Percentiles rank a stretch among this genome's conserved stretches.
phyloP scores from a whole-genome alignment of 1,140 invertebrate species.

The Triops longicaudatus region DNA sequence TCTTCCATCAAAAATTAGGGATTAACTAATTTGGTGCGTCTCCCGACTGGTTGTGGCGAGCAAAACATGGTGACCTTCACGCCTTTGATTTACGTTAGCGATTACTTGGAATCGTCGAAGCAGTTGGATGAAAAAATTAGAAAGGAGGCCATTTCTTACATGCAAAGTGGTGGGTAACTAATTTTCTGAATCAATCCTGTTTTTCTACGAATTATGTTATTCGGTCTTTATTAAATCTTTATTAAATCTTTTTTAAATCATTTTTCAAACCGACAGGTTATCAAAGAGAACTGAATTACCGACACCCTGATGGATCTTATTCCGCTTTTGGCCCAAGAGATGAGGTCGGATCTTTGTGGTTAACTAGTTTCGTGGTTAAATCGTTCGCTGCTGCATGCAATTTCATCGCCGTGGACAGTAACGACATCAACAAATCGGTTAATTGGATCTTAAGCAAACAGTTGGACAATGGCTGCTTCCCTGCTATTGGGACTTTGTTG shows the following conservation, averaged over 20 bases:
- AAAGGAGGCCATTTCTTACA: slow-evolving; percentile 50
- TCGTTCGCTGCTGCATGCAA: slow-evolving; percentile 56
- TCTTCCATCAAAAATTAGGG: slow-evolving; percentile 13
- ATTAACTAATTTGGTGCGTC: slow-evolving; percentile 47
- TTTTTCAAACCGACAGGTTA: slow-evolving; percentile 50
- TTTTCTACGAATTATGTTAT: no score
- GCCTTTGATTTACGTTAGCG: slow-evolving; percentile 61
- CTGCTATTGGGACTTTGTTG: slow-evolving; percentile 35
- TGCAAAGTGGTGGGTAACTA: slow-evolving; percentile 58
- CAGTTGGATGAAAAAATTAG: slow-evolving; percentile 37
- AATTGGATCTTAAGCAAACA: slow-evolving; percentile 44
- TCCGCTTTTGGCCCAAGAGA: slow-evolving; percentile 64
- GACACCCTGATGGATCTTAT: slow-evolving; percentile 65
- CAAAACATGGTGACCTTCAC: slow-evolving; percentile 75
- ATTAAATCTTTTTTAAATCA: no score
- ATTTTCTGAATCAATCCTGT: no score
- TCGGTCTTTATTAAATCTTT: no score
- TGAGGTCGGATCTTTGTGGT: slow-evolving; percentile 60
- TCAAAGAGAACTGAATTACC: slow-evolving; percentile 63
- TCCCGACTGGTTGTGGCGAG: slow-evolving; percentile 67
- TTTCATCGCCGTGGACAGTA: slow-evolving; percentile 55
- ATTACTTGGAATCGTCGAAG: slow-evolving; percentile 49
- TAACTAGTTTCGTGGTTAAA: slow-evolving; percentile 70
- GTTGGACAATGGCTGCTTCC: slow-evolving; percentile 48
- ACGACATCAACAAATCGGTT: slow-evolving; percentile 39